Evolutionary conservation across 2,797 vertebrate genomes (phyloP).

Genomic region (Enteromius argenteus): DNA sequence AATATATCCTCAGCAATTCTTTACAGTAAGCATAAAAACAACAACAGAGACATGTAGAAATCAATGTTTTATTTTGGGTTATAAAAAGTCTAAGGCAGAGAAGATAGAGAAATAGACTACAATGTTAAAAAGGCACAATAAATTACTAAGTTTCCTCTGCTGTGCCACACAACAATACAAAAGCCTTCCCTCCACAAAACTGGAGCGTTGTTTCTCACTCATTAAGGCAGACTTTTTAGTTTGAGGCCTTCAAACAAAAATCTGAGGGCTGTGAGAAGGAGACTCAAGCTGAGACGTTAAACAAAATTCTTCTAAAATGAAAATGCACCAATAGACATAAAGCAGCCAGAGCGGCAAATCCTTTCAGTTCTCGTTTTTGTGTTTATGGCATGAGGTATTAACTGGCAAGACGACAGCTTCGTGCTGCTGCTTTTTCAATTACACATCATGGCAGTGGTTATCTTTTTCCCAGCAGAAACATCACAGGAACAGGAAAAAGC

Average conservation of each 20-base stretch:
- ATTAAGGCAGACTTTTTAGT: slow-evolving; percentile 54
- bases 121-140: slow-evolving; percentile 81
- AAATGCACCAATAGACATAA: slow-evolving; percentile 45
- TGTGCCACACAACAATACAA: slow-evolving; percentile 79
- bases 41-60: slow-evolving; percentile 19
- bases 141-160: slow-evolving; percentile 77
- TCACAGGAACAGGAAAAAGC: slow-evolving; percentile 45
- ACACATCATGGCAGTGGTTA: slow-evolving; percentile 39
- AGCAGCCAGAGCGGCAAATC: slow-evolving; percentile 32
- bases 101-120: slow-evolving; percentile 61
- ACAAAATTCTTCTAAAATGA: background rate
- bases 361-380: slow-evolving; percentile 30
- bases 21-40: background rate
- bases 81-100: slow-evolving; percentile 52
- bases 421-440: slow-evolving; percentile 5
- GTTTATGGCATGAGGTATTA: slow-evolving; percentile 42
- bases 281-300: background rate
- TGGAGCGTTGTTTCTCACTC: slow-evolving; percentile 48
- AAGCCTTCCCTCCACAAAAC: slow-evolving; percentile 68
- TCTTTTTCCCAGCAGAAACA: slow-evolving; percentile 27
- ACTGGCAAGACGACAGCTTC: slow-evolving; percentile 8
- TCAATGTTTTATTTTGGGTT: slow-evolving; percentile 55
- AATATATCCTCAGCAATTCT: background rate
- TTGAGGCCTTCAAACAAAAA: slow-evolving; percentile 39
- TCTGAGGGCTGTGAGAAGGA: slow-evolving; percentile 21